These are phyloP conservation scores for Deroplatys truncata DNA, from an alignment of 2,888 invertebrate species.

Conservation along the genomic window DNA sequence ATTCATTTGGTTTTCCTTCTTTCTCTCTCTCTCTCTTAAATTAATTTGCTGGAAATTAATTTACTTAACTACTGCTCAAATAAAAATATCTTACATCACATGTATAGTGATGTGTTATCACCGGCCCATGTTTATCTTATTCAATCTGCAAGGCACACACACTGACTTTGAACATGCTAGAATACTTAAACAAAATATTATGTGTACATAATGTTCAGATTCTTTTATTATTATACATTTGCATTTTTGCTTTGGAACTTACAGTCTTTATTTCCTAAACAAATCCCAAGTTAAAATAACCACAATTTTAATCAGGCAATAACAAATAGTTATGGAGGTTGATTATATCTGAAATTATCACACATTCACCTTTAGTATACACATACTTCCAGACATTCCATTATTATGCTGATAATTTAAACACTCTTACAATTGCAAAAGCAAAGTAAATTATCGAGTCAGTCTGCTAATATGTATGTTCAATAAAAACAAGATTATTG, in stretches of 20 bases:
- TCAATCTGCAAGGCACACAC: background rate
- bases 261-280: constrained; percentile 3
- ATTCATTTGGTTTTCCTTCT: background rate
- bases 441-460: background rate
- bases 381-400: constrained; percentile 3
- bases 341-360: constrained; percentile 7
- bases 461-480: background rate
- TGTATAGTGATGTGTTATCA: too few species aligned
- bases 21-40: background rate
- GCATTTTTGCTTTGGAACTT: background rate
- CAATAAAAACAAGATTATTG: background rate
- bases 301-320: constrained; percentile 6
- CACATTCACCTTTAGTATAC: constrained; percentile 9
- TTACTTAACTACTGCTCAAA: background rate
- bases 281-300: constrained; percentile 17
- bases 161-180: background rate
- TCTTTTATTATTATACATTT: background rate
- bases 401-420: constrained; percentile 10
- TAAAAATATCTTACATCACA: background rate
- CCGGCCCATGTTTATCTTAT: background rate
- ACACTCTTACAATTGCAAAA: constrained; percentile 8
- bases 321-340: constrained; percentile 7
- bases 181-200: background rate
- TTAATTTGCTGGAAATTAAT: background rate
- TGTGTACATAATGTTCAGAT: background rate